Percentiles rank a stretch among this genome's conserved stretches.
These are phyloP conservation scores for Ciconia boyciana DNA, from an alignment of 2,113 vertebrate species.

Conservation along the genomic window DNA sequence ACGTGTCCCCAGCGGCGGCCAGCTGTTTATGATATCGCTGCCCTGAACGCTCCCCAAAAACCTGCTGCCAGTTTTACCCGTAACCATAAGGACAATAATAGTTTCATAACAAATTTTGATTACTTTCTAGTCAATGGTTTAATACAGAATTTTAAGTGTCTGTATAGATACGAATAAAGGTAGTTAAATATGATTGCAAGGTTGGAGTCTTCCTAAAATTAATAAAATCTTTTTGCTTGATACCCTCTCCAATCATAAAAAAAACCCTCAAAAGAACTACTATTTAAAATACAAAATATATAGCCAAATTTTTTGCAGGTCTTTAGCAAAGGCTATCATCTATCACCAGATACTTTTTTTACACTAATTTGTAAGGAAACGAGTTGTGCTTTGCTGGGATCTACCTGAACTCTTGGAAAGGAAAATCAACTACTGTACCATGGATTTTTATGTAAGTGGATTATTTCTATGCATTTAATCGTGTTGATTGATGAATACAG, in stretches of 20 bases:
- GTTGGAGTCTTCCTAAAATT: not conserved
- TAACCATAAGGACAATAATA: not conserved
- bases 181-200: not conserved
- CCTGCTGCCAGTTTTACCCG: not conserved
- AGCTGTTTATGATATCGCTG: not conserved
- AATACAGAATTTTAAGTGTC: no score
- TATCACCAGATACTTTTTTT: not conserved
- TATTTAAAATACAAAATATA: not conserved
- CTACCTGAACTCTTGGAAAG: not conserved
- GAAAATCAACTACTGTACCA: not conserved
- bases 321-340: not conserved
- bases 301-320: not conserved
- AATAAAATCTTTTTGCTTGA: not conserved
- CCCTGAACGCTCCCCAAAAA: not conserved
- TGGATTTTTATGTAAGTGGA: not conserved
- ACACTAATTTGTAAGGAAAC: not conserved
- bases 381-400: not conserved
- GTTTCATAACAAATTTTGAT: not conserved
- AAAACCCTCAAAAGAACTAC: not conserved
- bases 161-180: not conserved
- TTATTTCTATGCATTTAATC: not conserved
- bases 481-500: not conserved
- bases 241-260: no score
- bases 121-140: not conserved
- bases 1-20: rapidly evolving